Conservation (phyloP, 2,113 vertebrate genomes). For the Uropsilus gracilis region DNA sequence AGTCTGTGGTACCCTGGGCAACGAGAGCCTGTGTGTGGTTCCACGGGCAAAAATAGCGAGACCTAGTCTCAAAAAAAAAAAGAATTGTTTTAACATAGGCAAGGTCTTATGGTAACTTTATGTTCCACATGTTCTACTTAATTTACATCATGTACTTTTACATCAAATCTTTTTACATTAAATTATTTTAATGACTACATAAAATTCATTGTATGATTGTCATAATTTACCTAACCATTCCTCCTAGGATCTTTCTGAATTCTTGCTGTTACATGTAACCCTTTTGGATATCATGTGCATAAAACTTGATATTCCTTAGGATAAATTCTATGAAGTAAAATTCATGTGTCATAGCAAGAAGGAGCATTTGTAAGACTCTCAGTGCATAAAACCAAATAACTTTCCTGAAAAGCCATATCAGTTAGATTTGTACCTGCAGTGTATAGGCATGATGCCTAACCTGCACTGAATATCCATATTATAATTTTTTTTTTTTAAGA, state of each 20-base stretch:
- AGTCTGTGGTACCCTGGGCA: too few relatives aligned
- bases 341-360: neutral
- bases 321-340: neutral
- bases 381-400: neutral
- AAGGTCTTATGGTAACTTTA: neutral
- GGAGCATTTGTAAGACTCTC: neutral
- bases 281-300: neutral
- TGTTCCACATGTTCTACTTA: constrained; percentile 20
- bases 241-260: neutral
- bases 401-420: neutral
- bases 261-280: constrained; percentile 22
- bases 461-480: neutral
- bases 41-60: too few relatives aligned
- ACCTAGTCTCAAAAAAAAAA: too few relatives aligned
- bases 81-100: neutral
- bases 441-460: neutral
- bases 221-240: constrained; percentile 23
- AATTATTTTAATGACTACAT: neutral
- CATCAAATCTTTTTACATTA: constrained; percentile 10
- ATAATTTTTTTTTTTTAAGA: too few relatives aligned
- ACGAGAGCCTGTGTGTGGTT: too few relatives aligned
- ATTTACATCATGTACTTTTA: constrained; percentile 9
- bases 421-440: neutral
- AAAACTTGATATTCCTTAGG: constrained; percentile 5
- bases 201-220: neutral